phyloP scores from a whole-genome alignment of 1,140 invertebrate species.

The Atta colombica region DNA sequence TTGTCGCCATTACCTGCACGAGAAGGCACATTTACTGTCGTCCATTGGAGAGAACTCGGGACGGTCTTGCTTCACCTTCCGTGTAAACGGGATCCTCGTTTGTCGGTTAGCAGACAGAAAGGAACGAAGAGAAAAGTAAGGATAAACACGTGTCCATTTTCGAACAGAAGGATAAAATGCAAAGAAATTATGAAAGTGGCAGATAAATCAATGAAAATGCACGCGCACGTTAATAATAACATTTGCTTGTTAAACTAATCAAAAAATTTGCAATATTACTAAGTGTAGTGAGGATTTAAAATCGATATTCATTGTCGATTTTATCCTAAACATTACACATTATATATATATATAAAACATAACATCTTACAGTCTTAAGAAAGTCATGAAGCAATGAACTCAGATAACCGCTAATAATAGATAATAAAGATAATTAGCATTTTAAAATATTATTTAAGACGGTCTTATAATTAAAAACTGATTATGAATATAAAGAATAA shows the following conservation, averaged over 20 bases:
- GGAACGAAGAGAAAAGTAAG: constrained; percentile 1
- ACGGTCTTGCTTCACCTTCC: constrained; percentile 78
- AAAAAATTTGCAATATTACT: neutral
- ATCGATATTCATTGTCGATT: too few relatives aligned
- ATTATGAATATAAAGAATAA: too few relatives aligned
- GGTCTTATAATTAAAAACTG: too few relatives aligned
- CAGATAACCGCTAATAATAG: too few relatives aligned
- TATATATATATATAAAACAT: too few relatives aligned
- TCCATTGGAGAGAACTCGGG: constrained; percentile 62
- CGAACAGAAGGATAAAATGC: constrained; percentile 38
- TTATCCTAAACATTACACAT: too few relatives aligned
- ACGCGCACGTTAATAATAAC: neutral
- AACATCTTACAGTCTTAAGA: too few relatives aligned
- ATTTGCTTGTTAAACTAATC: neutral
- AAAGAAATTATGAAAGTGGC: neutral
- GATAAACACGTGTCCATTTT: constrained; percentile 4
- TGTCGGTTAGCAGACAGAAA: constrained; percentile 47
- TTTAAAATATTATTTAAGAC: too few relatives aligned
- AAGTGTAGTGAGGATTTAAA: too few relatives aligned
- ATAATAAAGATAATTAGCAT: too few relatives aligned
- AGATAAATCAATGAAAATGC: neutral
- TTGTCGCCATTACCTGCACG: constrained; percentile 84
- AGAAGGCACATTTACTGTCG: constrained; percentile 82
- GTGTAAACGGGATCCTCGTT: constrained; percentile 82
- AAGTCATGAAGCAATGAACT: too few relatives aligned